Evolutionary conservation across 2,113 vertebrate species (phyloP), one percentile per base, ranked within the genome.

Genomic region (Sialia sialis): DNA sequence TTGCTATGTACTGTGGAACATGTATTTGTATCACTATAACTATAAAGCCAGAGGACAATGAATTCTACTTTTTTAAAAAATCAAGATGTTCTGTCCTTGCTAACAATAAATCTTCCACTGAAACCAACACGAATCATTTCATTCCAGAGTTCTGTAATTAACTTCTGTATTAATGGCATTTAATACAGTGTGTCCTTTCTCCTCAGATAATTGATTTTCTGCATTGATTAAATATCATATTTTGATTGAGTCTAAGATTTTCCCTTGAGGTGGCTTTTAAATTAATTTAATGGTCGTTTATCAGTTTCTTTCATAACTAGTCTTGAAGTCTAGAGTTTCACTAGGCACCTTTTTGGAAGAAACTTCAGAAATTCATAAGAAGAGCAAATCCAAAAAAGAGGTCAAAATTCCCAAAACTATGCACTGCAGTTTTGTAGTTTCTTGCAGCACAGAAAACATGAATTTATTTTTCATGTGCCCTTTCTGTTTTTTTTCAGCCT

Each of bases 401-500:
- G 11, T 38, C 13, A 41, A 49, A 36, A 72, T 27, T 63, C 43
- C 7, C 39, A 39, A 79, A 79, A 52, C 43, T 1, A 5, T 13
- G 2, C 20, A 6, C 11, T 7, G 9, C 1, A 2, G 13, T 39
- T 69, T 67, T 9, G 4, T 19, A 64, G 18, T 51, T 68, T 27
- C 16, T 54, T n/a, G n/a, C 19, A 86, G 39, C 11, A 32, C n/a
- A 75, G 19, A 87, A 84, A 92, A 10, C 3, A 43, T 49, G 58
- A 10, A 54, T 62, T 91, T 84, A 62, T 81, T 84, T 39, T 77
- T 90, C 13, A 3, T 49, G 32, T 86, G 30, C 7, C 32, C 48
- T 46, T 83, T 21, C 27, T 85, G 55, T 25, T 56, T 83, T 81
- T 81, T 93, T 48, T 4, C 96, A 99, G 99, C 98, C 98, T 78